Percentiles rank a stretch among this genome's conserved stretches.
Conservation (phyloP, 2,113 vertebrate species). For the Epinephelus lanceolatus region DNA sequence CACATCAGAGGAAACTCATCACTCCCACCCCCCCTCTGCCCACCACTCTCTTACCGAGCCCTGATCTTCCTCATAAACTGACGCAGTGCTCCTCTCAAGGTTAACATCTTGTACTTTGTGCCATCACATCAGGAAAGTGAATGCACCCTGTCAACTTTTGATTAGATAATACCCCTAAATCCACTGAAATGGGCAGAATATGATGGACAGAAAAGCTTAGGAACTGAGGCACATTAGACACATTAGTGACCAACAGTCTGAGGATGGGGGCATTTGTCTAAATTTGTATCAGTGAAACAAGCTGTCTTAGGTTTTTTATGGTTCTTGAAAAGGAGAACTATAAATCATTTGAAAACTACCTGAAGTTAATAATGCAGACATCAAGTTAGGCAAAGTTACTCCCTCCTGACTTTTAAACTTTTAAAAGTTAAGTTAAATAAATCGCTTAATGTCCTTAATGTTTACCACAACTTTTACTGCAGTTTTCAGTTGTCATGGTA, state of each 20-base stretch:
- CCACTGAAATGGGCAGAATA: conserved; percentile 35
- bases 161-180: conserved; percentile 57
- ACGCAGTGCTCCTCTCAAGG: conserved; percentile 22
- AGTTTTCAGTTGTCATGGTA: background rate
- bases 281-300: conserved; percentile 9
- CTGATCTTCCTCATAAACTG: conserved; percentile 25
- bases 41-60: conserved; percentile 16
- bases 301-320: background rate
- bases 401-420: background rate
- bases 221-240: conserved; percentile 29
- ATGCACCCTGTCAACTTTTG: conserved; percentile 37
- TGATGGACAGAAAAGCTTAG: conserved; percentile 43
- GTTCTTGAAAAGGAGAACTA: background rate
- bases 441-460: background rate
- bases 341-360: background rate
- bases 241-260: conserved; percentile 24
- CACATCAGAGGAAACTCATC: conserved; percentile 43
- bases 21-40: conserved; percentile 11
- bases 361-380: background rate
- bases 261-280: conserved; percentile 19
- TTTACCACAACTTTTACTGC: background rate
- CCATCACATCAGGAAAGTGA: conserved; percentile 30
- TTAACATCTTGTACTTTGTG: conserved; percentile 10
- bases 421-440: background rate
- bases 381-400: no score